These are phyloP conservation scores for Leguminivora glycinivorella DNA, from an alignment of 1,140 invertebrate genomes.

Conservation along the genomic window DNA sequence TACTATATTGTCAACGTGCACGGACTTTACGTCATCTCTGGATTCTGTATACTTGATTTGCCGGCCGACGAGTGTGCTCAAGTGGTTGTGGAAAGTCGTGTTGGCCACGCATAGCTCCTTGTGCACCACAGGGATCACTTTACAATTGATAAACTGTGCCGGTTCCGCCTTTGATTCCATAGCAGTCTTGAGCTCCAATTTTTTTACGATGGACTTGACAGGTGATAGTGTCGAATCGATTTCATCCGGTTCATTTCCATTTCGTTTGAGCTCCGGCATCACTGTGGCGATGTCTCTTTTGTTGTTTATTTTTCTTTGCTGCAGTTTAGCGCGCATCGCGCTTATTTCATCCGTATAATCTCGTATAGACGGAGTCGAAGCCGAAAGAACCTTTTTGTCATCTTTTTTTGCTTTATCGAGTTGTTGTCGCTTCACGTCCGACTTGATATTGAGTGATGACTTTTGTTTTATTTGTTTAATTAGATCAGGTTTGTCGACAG, in stretches of 20 bases:
- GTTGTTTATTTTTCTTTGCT: slow-evolving; percentile 72
- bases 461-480: slow-evolving; percentile 69
- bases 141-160: slow-evolving; percentile 67
- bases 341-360: slow-evolving; percentile 77
- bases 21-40: slow-evolving; percentile 61
- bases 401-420: slow-evolving; percentile 70
- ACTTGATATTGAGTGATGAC: slow-evolving; percentile 64
- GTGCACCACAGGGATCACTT: slow-evolving; percentile 71
- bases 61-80: slow-evolving; percentile 73
- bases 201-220: slow-evolving; percentile 75
- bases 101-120: slow-evolving; percentile 72
- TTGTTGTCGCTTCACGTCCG: slow-evolving; percentile 60
- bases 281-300: slow-evolving; percentile 59
- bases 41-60: slow-evolving; percentile 70
- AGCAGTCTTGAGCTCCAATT: slow-evolving; percentile 72
- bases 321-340: slow-evolving; percentile 71
- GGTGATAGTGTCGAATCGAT: slow-evolving; percentile 67
- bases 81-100: slow-evolving; percentile 72
- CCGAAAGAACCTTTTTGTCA: slow-evolving; percentile 56
- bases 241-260: slow-evolving; percentile 58
- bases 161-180: slow-evolving; percentile 64
- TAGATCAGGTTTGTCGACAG: slow-evolving; percentile 56
- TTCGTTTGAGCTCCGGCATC: slow-evolving; percentile 54
- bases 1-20: slow-evolving; percentile 58
- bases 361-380: slow-evolving; percentile 59